These are phyloP conservation scores for Falcunculus frontatus DNA, from an alignment of 2,113 vertebrate species.

Conservation along the genomic window DNA sequence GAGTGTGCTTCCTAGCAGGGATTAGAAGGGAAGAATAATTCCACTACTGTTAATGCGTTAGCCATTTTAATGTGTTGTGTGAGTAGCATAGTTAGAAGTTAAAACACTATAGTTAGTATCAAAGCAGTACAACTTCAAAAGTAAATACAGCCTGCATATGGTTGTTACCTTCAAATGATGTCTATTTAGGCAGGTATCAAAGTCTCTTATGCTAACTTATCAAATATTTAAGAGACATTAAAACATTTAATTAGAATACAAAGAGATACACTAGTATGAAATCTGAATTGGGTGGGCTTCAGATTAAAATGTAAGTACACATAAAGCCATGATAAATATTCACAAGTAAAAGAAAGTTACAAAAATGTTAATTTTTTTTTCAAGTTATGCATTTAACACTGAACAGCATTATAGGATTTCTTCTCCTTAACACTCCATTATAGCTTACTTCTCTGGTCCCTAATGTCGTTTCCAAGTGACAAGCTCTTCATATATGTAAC, in stretches of 20 bases:
- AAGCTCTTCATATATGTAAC: neutral
- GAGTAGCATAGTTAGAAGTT: neutral
- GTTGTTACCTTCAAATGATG: neutral
- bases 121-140: neutral
- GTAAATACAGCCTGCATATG: neutral
- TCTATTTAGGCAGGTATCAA: neutral
- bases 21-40: neutral
- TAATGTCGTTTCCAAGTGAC: neutral
- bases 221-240: neutral
- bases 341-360: neutral
- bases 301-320: neutral
- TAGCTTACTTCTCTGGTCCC: neutral
- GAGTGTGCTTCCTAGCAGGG: neutral
- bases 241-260: neutral
- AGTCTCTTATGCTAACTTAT: neutral
- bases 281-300: neutral
- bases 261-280: neutral
- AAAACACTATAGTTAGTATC: neutral
- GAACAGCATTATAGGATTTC: neutral
- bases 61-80: neutral
- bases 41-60: neutral
- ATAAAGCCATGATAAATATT: slow-evolving; percentile 68
- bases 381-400: neutral
- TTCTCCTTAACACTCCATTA: neutral
- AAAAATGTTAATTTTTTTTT: neutral